Evolutionary conservation across 1,140 invertebrate species (phyloP), one percentile per base, ranked within the genome.

Genomic region (Trachymyrmex cornetzi): DNA sequence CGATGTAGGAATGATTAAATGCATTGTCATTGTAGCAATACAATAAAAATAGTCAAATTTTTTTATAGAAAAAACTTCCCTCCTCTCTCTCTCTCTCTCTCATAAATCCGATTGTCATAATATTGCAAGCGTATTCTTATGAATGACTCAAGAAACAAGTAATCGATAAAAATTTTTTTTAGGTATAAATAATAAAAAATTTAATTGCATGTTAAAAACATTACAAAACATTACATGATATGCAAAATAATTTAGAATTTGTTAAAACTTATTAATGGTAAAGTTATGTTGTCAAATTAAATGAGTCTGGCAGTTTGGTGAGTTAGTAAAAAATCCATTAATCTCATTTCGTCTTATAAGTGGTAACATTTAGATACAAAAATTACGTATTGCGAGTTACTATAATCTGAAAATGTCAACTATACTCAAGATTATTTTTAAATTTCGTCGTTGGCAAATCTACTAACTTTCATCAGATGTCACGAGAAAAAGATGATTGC

Each of bases 1-100:
- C 11, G 72, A 59, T 30, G 3, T 75, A 27, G 12, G 9, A 59
- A 77, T 77, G 30, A 77, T 77, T 77, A 59, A 77, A 77, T 24
- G 74, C 16, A 55, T 59, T 38, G n/a, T 75, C 55, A 44, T 59
- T 44, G 12, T 22, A 16, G 7, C n/a, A 22, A 9, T 34, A n/a
- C 27, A 74, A 74, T 57, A 55, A 30, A 14, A 59, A 24, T 59
- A 75, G 19, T 7, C n/a, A 19, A 7, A 7, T 55, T 55, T 14
- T 53, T 72, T 67, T 3, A 5, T 24, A 48, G 1, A 48, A 69
- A 69, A 11, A 12, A 16, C 2, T 44, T 11, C 7, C 2, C 38
- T 11, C 38, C 34, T 38, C 34, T 44, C 38, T 38, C 38, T 38
- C 38, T 38, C 38, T 44, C 38, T 44, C 0, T 30, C 16, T 63